Evolutionary conservation across 2,113 vertebrate species (phyloP).

Genomic region (Corydoras sp.): DNA sequence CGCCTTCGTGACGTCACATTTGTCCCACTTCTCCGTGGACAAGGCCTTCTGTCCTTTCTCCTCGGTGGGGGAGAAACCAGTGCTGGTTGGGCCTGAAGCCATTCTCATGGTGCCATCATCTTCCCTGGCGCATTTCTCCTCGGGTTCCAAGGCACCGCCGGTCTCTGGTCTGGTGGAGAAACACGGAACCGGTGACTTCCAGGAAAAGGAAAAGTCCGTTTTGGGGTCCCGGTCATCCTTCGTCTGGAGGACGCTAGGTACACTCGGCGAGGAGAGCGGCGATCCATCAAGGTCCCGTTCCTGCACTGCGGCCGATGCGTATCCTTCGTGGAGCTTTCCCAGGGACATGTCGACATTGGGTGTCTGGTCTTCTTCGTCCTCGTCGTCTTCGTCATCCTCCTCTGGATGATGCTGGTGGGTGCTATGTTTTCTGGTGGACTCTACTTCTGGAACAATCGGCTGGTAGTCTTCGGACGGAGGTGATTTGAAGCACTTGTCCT

Average conservation of each 20-base stretch:
- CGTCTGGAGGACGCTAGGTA: slow-evolving; percentile 37
- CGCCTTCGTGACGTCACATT: background rate
- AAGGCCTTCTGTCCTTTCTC: slow-evolving; percentile 71
- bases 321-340: slow-evolving; percentile 73
- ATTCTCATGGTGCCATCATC: slow-evolving; percentile 94
- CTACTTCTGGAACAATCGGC: slow-evolving; percentile 66
- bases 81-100: slow-evolving; percentile 88
- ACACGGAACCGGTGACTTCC: slow-evolving; percentile 53
- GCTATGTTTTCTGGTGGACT: slow-evolving; percentile 57
- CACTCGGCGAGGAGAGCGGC: slow-evolving; percentile 30
- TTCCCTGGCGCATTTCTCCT: slow-evolving; percentile 85
- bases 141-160: slow-evolving; percentile 64
- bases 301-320: slow-evolving; percentile 62
- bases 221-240: slow-evolving; percentile 46
- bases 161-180: slow-evolving; percentile 56
- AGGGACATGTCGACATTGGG: slow-evolving; percentile 71
- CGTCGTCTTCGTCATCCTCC: slow-evolving; percentile 77
- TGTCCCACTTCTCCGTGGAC: slow-evolving; percentile 50
- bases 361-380: slow-evolving; percentile 73
- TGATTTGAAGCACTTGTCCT: slow-evolving; percentile 95
- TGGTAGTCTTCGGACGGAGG: slow-evolving; percentile 88
- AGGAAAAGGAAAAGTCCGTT: slow-evolving; percentile 25
- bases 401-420: slow-evolving; percentile 53
- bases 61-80: slow-evolving; percentile 86
- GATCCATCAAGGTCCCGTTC: slow-evolving; percentile 49